phyloP scores from a whole-genome alignment of 2,113 vertebrate species.

The Arizona elegans region DNA sequence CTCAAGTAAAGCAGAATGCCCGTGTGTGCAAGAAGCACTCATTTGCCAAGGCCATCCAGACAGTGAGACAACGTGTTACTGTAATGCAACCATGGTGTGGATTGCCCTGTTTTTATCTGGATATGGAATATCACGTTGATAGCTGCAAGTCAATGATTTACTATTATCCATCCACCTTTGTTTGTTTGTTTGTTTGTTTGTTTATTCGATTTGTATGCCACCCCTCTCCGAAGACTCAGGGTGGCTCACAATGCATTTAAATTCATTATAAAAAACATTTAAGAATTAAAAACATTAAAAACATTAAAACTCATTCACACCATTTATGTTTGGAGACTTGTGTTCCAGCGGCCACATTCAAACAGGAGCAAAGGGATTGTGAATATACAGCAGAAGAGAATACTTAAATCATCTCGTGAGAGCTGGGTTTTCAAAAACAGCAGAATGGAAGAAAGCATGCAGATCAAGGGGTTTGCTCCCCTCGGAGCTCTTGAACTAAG shows the following conservation, averaged over 20 bases:
- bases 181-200: not conserved
- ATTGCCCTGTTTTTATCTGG: not conserved
- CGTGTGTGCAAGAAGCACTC: not conserved
- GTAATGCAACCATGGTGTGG: not conserved
- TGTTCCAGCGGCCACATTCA: not conserved
- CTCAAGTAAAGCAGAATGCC: not conserved
- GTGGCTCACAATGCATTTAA: too few relatives aligned
- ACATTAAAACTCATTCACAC: too few relatives aligned
- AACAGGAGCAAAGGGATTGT: not conserved
- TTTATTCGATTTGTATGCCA: too few relatives aligned
- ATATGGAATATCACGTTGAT: not conserved
- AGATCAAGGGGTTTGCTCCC: not conserved
- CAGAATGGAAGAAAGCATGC: not conserved
- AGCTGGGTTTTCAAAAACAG: not conserved
- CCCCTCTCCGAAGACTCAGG: too few relatives aligned
- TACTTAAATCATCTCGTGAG: not conserved
- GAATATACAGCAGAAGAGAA: not conserved
- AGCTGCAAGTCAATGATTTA: not conserved
- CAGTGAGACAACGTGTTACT: not conserved
- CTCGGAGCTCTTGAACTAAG: not conserved
- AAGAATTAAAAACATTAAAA: too few relatives aligned
- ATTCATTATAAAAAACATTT: too few relatives aligned
- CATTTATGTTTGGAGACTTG: not conserved
- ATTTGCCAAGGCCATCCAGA: not conserved
- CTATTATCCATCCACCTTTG: not conserved